phyloP scores from a whole-genome alignment of 2,888 invertebrate species.

The Pyrgus malvae region DNA sequence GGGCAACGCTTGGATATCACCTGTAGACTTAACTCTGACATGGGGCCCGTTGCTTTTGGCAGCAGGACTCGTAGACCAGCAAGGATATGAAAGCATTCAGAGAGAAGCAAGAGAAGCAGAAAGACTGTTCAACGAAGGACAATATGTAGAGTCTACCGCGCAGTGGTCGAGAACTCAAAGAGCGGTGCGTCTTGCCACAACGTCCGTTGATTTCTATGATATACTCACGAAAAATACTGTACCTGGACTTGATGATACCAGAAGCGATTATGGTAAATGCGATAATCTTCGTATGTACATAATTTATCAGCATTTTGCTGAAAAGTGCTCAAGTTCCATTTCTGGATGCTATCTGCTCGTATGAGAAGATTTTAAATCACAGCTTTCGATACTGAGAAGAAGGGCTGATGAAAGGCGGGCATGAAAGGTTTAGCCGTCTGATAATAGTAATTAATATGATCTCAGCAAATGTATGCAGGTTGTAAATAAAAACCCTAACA shows the following conservation, averaged over 20 bases:
- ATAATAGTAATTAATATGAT: no score
- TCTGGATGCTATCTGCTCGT: no score
- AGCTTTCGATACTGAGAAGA: no score
- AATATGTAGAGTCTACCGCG: constrained; percentile 82
- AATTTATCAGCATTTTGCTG: no score
- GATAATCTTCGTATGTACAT: no score
- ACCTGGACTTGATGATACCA: constrained; percentile 43
- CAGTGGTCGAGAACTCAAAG: constrained; percentile 85
- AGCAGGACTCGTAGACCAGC: constrained; percentile 87
- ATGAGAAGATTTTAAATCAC: no score
- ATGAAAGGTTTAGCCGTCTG: no score
- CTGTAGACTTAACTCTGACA: constrained; percentile 90
- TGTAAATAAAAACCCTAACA: no score
- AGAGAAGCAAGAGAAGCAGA: constrained; percentile 79
- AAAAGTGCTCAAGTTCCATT: no score
- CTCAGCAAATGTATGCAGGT: no score
- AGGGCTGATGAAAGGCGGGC: no score
- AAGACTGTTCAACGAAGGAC: constrained; percentile 77
- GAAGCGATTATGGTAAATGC: constrained; percentile 46
- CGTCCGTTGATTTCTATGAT: constrained; percentile 90
- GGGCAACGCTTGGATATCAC: constrained; percentile 95
- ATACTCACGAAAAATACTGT: constrained; percentile 81
- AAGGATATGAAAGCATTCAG: constrained; percentile 83
- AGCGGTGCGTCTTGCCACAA: constrained; percentile 82
- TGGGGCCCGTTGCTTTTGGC: constrained; percentile 91